Percentiles rank a stretch among this genome's conserved stretches.
These are phyloP conservation scores for Eristalinus aeneus DNA, from an alignment of 2,888 invertebrate genomes.

Conservation along the genomic window DNA sequence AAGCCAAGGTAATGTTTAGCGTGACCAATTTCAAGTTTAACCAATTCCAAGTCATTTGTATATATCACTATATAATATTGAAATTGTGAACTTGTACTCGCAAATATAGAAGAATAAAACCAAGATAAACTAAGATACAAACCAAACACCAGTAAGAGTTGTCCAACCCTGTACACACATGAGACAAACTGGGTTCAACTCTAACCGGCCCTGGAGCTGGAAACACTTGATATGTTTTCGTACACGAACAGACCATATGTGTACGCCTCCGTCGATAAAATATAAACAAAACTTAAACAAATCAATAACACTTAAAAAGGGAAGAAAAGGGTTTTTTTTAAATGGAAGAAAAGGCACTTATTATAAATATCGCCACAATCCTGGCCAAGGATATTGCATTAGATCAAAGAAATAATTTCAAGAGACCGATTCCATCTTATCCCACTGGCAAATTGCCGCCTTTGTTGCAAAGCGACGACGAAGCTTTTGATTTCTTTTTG, in stretches of 20 bases:
- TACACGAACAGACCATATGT: too few relatives aligned
- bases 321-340: neutral
- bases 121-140: too few relatives aligned
- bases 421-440: conserved; percentile 46
- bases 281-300: neutral
- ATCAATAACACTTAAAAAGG: neutral
- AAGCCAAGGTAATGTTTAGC: too few relatives aligned
- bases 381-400: conserved; percentile 77
- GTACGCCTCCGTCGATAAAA: neutral
- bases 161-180: too few relatives aligned
- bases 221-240: neutral
- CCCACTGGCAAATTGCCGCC: conserved; percentile 40
- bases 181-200: neutral
- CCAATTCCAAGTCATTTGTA: too few relatives aligned
- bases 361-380: conserved; percentile 78
- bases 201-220: neutral
- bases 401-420: conserved; percentile 73
- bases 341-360: conserved; percentile 78
- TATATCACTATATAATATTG: too few relatives aligned
- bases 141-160: too few relatives aligned
- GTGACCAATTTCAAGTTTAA: too few relatives aligned
- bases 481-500: conserved; percentile 72
- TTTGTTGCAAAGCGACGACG: conserved; percentile 74
- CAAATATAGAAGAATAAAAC: too few relatives aligned
- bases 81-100: too few relatives aligned